Conservation (phyloP, 2,888 invertebrate species). For the Embidobia sp. region DNA sequence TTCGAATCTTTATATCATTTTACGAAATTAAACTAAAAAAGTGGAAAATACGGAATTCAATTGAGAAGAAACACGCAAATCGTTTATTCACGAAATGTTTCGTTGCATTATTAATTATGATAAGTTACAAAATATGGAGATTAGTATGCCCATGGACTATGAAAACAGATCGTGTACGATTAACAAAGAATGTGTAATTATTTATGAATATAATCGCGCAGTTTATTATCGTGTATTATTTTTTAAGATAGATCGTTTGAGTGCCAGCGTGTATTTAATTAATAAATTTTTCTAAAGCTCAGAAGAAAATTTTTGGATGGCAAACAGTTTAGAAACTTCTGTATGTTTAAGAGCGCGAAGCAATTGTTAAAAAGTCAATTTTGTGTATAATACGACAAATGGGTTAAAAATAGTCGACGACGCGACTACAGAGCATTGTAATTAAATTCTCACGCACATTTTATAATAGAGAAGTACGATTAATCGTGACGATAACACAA, state of each 20-base stretch:
- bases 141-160: conserved; percentile 34
- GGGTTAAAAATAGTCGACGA: conserved; percentile 20
- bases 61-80: conserved; percentile 4
- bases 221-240: conserved; percentile 14
- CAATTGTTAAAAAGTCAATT: no score
- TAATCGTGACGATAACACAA: conserved; percentile 32
- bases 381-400: no score
- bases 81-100: conserved; percentile 32
- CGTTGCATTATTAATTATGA: conserved; percentile 34
- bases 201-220: conserved; percentile 33
- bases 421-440: conserved; percentile 13
- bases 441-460: conserved; percentile 39
- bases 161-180: conserved; percentile 45
- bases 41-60: no score
- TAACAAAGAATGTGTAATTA: conserved; percentile 26
- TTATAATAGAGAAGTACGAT: conserved; percentile 43
- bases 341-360: no score
- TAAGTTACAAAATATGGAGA: conserved; percentile 29
- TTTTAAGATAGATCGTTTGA: not conserved
- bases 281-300: not conserved
- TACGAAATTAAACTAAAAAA: no score
- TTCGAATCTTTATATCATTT: no score
- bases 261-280: conserved; percentile 1
- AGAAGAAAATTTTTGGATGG: no score
- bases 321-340: no score